These are phyloP conservation scores for Leucophenga montana DNA, from an alignment of 2,888 invertebrate species.

Conservation along the genomic window DNA sequence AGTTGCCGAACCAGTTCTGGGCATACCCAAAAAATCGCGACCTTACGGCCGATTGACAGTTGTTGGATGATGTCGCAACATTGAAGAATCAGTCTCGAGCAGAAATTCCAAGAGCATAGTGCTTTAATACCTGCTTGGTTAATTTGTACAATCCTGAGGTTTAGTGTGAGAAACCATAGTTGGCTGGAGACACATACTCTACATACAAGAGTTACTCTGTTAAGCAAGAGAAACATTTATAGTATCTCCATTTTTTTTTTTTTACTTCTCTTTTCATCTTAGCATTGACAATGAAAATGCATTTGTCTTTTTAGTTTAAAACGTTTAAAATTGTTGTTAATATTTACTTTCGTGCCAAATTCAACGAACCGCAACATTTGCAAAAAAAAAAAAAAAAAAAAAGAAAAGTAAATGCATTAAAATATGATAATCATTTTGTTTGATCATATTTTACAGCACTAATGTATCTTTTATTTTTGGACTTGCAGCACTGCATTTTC, in stretches of 20 bases:
- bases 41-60: no score
- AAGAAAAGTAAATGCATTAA: neutral
- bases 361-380: conserved; percentile 14
- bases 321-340: neutral
- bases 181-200: no score
- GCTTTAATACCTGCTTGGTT: no score
- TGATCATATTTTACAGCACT: neutral
- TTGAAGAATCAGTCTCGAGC: no score
- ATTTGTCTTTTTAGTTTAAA: neutral
- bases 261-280: neutral
- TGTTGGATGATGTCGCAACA: no score
- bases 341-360: conserved; percentile 3
- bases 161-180: no score
- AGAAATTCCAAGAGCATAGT: no score
- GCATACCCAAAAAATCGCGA: no score
- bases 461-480: neutral
- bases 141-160: no score
- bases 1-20: no score
- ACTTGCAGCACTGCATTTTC: neutral
- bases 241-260: neutral
- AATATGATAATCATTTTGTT: neutral
- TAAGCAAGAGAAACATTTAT: no score
- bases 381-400: neutral
- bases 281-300: conserved; percentile 3
- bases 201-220: no score